phyloP scores from a whole-genome alignment of 2,888 invertebrate genomes.

The Stenodema calcarata region DNA sequence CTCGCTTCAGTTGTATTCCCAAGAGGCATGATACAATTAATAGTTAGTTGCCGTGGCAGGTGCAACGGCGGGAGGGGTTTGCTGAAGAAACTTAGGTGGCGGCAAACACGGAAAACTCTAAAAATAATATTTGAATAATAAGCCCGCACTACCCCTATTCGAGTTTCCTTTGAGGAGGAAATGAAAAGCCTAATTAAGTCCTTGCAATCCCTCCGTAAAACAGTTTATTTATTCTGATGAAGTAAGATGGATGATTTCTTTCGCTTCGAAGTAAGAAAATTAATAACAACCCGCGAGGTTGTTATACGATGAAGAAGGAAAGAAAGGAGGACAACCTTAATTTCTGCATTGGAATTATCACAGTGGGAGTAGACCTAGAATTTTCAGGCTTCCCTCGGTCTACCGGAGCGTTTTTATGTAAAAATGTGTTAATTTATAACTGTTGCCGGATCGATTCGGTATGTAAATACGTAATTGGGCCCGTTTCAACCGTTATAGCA shows the following conservation, averaged over 20 bases:
- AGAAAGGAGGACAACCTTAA: no score
- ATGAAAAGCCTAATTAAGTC: slow-evolving; percentile 4
- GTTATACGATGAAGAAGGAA: no score
- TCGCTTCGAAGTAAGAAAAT: neutral
- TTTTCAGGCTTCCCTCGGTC: no score
- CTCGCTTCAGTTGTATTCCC: no score
- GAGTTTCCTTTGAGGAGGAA: neutral
- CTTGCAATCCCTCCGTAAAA: neutral
- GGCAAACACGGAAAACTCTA: neutral
- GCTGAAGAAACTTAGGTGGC: neutral
- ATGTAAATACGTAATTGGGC: no score
- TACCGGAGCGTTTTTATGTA: slow-evolving; percentile 6
- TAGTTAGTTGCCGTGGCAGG: no score
- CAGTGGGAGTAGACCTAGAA: no score
- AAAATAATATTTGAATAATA: slow-evolving; percentile 28
- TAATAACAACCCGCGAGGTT: neutral
- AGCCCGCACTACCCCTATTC: slow-evolving; percentile 29
- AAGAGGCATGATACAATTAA: no score
- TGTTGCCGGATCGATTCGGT: neutral
- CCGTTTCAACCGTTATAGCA: no score
- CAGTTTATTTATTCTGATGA: neutral
- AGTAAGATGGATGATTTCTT: slow-evolving; percentile 8
- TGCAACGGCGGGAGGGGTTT: neutral
- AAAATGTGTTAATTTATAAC: slow-evolving; percentile 17
- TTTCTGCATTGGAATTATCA: no score